Conservation (phyloP, 2,113 vertebrate species). For the Lepus europaeus region DNA sequence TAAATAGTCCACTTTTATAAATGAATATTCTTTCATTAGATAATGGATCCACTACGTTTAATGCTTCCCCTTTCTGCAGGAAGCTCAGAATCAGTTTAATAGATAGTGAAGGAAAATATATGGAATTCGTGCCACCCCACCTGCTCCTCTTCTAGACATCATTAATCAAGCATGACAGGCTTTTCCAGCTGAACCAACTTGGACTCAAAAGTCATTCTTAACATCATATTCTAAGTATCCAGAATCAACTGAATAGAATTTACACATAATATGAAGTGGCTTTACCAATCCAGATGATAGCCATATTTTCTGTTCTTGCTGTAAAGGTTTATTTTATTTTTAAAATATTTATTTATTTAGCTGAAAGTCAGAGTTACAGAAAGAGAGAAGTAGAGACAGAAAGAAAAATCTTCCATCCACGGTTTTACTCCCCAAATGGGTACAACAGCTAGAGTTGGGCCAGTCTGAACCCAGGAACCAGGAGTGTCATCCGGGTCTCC, state of each 20-base stretch:
- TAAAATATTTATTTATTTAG: too few species aligned
- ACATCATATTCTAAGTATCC: neutral
- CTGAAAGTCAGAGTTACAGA: too few species aligned
- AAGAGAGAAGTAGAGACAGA: too few species aligned
- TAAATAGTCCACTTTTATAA: neutral
- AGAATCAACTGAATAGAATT: neutral
- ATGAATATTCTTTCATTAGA: conserved; percentile 18
- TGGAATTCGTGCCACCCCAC: neutral
- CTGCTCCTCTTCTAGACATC: conserved; percentile 39
- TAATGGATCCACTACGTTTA: neutral
- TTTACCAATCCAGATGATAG: neutral
- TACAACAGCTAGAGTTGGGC: too few species aligned
- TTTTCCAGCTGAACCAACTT: conserved; percentile 30
- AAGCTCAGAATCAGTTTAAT: neutral
- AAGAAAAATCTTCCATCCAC: too few species aligned
- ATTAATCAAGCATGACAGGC: conserved; percentile 63
- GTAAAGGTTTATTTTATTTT: too few species aligned
- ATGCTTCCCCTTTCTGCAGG: neutral
- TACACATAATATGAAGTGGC: neutral
- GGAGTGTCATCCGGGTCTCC: too few species aligned
- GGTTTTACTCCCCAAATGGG: too few species aligned
- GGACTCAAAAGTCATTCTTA: conserved; percentile 3
- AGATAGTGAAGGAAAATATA: conserved; percentile 29
- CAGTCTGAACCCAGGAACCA: too few species aligned
- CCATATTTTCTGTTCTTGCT: neutral